Percentiles rank a stretch among this genome's conserved stretches.
These are phyloP conservation scores for Chironomus tepperi DNA, from an alignment of 1,140 invertebrate genomes.

Conservation along the genomic window DNA sequence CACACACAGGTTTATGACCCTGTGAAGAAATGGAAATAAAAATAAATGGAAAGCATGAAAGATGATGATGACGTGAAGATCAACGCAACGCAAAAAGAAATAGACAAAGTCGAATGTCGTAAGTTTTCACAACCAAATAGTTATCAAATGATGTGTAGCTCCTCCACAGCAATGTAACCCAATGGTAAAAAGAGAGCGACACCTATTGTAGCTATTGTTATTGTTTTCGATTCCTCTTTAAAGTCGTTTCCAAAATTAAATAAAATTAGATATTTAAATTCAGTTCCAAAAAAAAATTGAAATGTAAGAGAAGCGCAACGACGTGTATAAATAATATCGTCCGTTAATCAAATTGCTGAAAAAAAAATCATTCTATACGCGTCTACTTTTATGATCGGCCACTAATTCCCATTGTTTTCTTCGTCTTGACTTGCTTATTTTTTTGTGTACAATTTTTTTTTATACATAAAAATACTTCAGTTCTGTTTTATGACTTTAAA, in stretches of 20 bases:
- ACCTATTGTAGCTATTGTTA: neutral
- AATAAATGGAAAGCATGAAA: conserved; percentile 14
- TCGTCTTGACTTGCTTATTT: neutral
- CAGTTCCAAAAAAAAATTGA: neutral
- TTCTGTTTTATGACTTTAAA: neutral
- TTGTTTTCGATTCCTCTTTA: neutral
- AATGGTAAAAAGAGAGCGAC: neutral
- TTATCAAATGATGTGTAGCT: conserved; percentile 13
- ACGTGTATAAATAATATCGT: conserved; percentile 20
- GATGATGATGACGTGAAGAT: neutral
- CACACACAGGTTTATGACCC: conserved; percentile 4
- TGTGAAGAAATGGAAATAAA: neutral
- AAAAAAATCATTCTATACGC: neutral
- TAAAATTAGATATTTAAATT: neutral
- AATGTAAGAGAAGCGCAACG: neutral
- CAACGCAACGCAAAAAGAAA: neutral
- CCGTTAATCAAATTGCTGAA: conserved; percentile 18
- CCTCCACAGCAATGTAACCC: neutral
- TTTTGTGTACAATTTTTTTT: neutral
- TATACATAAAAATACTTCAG: neutral
- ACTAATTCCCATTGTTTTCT: conserved; percentile 12
- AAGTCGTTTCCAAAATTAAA: neutral
- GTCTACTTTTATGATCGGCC: conserved; percentile 4
- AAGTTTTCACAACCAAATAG: conserved; percentile 13
- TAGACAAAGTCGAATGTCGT: neutral